Percentiles rank a stretch among this genome's conserved stretches.
Evolutionary conservation across 1,140 invertebrate genomes (phyloP).

Genomic region (Leptoteleia sp.): DNA sequence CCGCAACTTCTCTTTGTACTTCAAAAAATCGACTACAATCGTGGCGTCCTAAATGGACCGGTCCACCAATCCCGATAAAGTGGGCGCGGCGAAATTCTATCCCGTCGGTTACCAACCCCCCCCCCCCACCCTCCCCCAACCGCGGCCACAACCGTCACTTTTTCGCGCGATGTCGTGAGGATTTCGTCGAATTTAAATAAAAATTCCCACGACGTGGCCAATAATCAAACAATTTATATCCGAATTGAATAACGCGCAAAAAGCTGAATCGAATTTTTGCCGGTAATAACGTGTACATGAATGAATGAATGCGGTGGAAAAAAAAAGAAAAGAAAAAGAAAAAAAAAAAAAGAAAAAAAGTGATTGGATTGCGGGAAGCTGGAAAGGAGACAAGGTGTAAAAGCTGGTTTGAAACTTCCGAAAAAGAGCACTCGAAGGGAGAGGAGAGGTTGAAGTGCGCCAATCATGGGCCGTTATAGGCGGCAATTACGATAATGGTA

Average conservation of each 20-base stretch:
- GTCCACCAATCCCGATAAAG: too few species aligned
- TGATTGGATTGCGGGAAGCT: conserved; percentile 63
- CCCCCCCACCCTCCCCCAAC: too few species aligned
- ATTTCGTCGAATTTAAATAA: conserved; percentile 34
- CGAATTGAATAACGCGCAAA: conserved; percentile 50
- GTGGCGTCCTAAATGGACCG: too few species aligned
- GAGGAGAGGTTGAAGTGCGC: conserved; percentile 78
- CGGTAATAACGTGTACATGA: conserved; percentile 60
- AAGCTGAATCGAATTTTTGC: conserved; percentile 58
- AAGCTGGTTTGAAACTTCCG: conserved; percentile 73
- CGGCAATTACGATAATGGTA: conserved; percentile 81
- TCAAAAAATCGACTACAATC: too few species aligned
- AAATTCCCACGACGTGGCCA: conserved; percentile 42
- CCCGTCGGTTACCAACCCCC: too few species aligned
- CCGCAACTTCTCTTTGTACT: too few species aligned
- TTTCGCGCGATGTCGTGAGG: background rate
- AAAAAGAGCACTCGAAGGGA: conserved; percentile 72
- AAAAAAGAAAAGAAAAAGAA: too few species aligned
- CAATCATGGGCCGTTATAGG: conserved; percentile 80
- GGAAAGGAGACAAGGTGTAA: conserved; percentile 62
- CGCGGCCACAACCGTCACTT: background rate
- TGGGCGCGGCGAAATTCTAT: too few species aligned
- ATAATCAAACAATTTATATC: conserved; percentile 52
- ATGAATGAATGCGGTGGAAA: conserved; percentile 53
- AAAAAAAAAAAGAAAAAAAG: too few species aligned